Percentiles rank a stretch among this genome's conserved stretches.
Evolutionary conservation across 2,888 invertebrate species (phyloP).

Genomic region (Seira sanloemensis): DNA sequence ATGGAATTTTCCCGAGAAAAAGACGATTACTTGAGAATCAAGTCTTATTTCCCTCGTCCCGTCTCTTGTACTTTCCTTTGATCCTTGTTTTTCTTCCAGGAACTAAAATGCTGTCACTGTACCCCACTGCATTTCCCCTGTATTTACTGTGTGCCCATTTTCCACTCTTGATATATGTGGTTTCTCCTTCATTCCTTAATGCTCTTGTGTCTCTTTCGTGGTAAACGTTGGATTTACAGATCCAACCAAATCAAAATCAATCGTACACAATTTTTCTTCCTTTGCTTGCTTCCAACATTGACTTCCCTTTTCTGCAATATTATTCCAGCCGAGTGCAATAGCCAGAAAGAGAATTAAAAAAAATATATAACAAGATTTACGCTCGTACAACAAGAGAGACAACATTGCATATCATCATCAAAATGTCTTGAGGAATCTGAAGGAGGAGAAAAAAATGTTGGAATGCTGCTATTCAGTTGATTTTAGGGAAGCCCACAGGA

Average conservation of each 20-base stretch:
- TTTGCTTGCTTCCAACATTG: not conserved
- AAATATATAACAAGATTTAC: not conserved
- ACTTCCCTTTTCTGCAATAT: not conserved
- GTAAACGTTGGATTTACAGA: constrained; percentile 41
- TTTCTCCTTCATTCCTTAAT: no score
- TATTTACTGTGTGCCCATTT: no score
- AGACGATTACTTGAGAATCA: constrained; percentile 14
- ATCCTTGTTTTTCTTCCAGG: no score
- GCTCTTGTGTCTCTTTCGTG: no score
- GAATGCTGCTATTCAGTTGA: not conserved
- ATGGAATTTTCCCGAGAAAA: no score
- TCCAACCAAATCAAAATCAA: constrained; percentile 58
- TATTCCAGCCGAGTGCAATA: no score
- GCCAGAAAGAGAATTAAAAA: no score
- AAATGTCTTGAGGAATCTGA: not conserved
- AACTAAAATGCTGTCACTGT: no score
- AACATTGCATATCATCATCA: not conserved
- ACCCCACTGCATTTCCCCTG: no score
- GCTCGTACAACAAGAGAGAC: not conserved
- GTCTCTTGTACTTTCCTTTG: constrained; percentile 20
- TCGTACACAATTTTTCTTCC: constrained; percentile 37
- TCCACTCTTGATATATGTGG: no score
- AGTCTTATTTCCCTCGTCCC: no score
- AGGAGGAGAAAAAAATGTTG: not conserved
- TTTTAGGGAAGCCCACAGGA: not conserved